Percentiles rank a stretch among this genome's conserved stretches.
Conservation (phyloP, 2,888 invertebrate species). For the Julus scanicus region DNA sequence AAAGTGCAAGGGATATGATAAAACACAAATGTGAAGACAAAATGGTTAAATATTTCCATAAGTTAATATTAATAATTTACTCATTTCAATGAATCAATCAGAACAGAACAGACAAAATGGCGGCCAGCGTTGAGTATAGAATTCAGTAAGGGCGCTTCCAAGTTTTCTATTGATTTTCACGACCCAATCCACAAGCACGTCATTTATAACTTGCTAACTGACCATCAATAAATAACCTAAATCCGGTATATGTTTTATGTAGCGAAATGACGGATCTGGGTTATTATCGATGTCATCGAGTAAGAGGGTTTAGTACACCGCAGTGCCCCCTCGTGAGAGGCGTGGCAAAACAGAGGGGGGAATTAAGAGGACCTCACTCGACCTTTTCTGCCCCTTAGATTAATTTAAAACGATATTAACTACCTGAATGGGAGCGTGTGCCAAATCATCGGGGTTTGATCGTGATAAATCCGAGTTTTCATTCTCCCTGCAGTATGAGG, state of each 20-base stretch:
- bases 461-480: constrained; percentile 36
- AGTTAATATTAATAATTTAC: too few species aligned
- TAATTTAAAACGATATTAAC: constrained; percentile 47
- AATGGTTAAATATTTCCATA: too few species aligned
- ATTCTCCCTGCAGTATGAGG: neutral
- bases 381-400: constrained; percentile 46
- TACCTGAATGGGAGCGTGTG: constrained; percentile 49
- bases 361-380: constrained; percentile 50
- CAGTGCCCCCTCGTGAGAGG: constrained; percentile 38
- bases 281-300: neutral
- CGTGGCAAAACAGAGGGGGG: neutral
- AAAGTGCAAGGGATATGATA: too few species aligned
- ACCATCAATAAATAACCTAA: neutral
- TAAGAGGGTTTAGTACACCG: constrained; percentile 36
- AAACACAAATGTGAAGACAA: too few species aligned
- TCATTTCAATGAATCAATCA: too few species aligned
- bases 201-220: neutral
- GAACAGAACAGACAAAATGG: too few species aligned
- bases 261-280: neutral
- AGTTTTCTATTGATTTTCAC: too few species aligned
- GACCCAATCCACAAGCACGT: too few species aligned
- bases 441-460: constrained; percentile 41
- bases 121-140: too few species aligned
- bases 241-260: neutral
- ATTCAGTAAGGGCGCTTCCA: too few species aligned